Evolutionary conservation across 2,888 invertebrate species (phyloP).

Genomic region (Brachylomia viminalis): DNA sequence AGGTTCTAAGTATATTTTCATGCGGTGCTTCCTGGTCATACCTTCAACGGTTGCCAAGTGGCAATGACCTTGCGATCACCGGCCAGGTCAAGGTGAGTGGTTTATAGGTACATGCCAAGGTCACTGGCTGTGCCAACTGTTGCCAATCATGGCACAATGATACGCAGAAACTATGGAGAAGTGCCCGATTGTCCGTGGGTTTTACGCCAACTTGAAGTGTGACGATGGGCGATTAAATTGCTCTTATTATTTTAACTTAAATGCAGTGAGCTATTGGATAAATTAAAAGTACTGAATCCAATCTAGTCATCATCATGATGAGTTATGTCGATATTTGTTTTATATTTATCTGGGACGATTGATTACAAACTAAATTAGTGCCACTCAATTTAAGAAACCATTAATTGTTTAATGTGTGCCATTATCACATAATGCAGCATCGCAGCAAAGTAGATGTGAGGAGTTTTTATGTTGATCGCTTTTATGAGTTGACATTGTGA

Average conservation of each 20-base stretch:
- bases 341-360: not conserved
- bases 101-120: slow-evolving; percentile 75
- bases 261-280: not conserved
- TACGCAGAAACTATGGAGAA: slow-evolving; percentile 48
- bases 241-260: not conserved
- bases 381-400: not conserved
- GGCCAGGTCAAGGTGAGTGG: slow-evolving; percentile 79
- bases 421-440: not conserved
- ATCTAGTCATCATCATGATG: not conserved
- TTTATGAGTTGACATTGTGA: not conserved
- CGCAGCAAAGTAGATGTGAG: not conserved
- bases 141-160: slow-evolving; percentile 65
- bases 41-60: slow-evolving; percentile 68
- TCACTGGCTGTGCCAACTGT: slow-evolving; percentile 69
- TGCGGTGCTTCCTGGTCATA: slow-evolving; percentile 40
- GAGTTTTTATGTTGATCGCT: not conserved
- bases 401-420: not conserved
- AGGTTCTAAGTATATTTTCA: slow-evolving; percentile 44
- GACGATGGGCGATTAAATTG: slow-evolving; percentile 14
- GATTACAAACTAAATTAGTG: not conserved
- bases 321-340: not conserved
- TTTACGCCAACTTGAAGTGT: slow-evolving; percentile 32
- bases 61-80: slow-evolving; percentile 76
- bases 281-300: not conserved
- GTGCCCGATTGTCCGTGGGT: slow-evolving; percentile 34